These are phyloP conservation scores for Oreocharis arfaki DNA, from an alignment of 2,113 vertebrate species.

Conservation along the genomic window DNA sequence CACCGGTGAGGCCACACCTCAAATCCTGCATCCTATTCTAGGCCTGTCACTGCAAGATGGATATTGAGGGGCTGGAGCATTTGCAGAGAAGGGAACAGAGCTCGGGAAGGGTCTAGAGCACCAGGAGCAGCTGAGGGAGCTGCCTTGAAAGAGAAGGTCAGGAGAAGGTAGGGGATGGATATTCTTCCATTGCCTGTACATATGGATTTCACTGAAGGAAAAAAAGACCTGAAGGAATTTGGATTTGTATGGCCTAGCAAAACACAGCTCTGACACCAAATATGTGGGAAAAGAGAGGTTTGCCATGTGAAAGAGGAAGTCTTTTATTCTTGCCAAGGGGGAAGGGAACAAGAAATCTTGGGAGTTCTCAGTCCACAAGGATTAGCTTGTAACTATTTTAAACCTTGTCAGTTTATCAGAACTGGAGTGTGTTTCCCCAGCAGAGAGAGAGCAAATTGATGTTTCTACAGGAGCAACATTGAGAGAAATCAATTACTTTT, in stretches of 20 bases:
- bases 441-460: neutral
- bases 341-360: neutral
- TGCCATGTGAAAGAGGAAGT: neutral
- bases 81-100: fast-evolving
- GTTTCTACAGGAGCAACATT: neutral
- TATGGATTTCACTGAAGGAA: neutral
- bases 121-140: neutral
- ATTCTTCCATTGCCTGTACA: neutral
- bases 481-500: neutral
- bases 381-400: neutral
- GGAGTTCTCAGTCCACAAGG: neutral
- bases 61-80: fast-evolving
- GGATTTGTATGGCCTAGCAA: neutral
- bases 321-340: neutral
- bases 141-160: neutral
- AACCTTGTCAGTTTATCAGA: neutral
- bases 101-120: neutral
- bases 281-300: neutral
- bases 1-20: neutral
- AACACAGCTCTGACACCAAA: neutral
- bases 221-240: neutral
- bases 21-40: neutral
- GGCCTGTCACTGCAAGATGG: neutral
- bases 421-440: neutral
- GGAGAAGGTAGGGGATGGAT: neutral